Evolutionary conservation across 2,113 vertebrate genomes (phyloP).

Genomic region (Hippocampus mohnikei): DNA sequence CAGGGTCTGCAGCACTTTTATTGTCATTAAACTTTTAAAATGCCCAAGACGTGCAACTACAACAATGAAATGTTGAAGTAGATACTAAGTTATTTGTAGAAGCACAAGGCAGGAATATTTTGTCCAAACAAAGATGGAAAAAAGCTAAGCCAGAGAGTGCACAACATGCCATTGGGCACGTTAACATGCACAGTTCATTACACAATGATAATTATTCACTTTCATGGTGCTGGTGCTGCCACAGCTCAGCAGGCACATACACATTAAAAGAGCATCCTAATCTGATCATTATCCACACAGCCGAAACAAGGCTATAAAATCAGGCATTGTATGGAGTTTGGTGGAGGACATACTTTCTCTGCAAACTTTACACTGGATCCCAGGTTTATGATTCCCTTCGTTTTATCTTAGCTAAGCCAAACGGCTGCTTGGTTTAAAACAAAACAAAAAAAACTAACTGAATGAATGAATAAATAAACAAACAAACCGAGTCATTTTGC

Average conservation of each 20-base stretch:
- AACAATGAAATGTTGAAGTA: not conserved
- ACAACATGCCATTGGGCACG: too few species aligned
- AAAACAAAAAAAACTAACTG: too few species aligned
- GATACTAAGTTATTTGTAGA: not conserved
- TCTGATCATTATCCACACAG: not conserved
- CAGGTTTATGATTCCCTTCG: too few species aligned
- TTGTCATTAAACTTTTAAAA: not conserved
- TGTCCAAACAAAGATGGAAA: not conserved
- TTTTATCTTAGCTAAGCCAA: too few species aligned
- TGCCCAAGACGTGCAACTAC: not conserved
- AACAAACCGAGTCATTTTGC: too few species aligned
- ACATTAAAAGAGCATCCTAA: not conserved
- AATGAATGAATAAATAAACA: too few species aligned
- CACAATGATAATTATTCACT: conserved; percentile 2
- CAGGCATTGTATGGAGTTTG: too few species aligned
- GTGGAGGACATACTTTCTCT: not conserved
- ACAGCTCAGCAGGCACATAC: not conserved
- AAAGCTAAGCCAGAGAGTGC: not conserved
- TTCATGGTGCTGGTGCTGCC: conserved; percentile 3
- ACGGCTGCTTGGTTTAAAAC: too few species aligned
- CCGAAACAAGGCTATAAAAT: too few species aligned
- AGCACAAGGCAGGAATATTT: not conserved
- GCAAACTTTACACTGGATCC: too few species aligned
- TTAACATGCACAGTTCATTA: not conserved
- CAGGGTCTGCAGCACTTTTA: not conserved